phyloP scores from a whole-genome alignment of 2,888 invertebrate species.

The Synergus gifuensis region DNA sequence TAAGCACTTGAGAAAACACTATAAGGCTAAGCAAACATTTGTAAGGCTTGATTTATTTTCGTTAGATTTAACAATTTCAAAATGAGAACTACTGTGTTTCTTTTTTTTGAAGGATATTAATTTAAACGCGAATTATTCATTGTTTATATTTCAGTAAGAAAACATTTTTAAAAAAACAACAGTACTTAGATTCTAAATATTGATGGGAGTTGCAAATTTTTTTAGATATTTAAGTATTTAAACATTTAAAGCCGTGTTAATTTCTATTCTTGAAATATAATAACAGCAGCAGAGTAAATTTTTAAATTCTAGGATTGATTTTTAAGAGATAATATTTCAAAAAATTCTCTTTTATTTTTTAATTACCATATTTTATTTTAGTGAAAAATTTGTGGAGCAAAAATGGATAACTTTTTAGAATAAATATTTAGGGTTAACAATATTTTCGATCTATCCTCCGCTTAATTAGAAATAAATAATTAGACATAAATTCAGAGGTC shows the following conservation, averaged over 20 bases:
- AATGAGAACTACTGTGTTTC: background rate
- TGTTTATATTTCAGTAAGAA: background rate
- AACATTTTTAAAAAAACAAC: background rate
- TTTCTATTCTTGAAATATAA: too few species aligned
- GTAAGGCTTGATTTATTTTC: slow-evolving; percentile 2
- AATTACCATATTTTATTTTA: too few species aligned
- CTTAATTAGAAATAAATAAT: background rate
- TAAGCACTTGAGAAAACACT: background rate
- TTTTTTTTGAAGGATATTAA: background rate
- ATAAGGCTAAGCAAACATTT: background rate
- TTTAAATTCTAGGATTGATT: too few species aligned
- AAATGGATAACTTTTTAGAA: too few species aligned
- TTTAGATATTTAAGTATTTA: too few species aligned
- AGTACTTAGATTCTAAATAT: background rate
- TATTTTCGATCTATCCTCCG: too few species aligned
- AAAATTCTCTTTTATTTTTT: too few species aligned
- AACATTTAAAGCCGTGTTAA: too few species aligned
- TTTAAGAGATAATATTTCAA: too few species aligned
- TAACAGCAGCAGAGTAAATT: too few species aligned
- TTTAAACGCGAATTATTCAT: background rate
- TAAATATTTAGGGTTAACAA: too few species aligned
- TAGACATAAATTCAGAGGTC: background rate
- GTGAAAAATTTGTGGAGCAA: too few species aligned
- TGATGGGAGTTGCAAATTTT: background rate
- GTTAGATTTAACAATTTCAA: background rate